phyloP scores from a whole-genome alignment of 2,113 vertebrate species.

The Hemiscyllium ocellatum region DNA sequence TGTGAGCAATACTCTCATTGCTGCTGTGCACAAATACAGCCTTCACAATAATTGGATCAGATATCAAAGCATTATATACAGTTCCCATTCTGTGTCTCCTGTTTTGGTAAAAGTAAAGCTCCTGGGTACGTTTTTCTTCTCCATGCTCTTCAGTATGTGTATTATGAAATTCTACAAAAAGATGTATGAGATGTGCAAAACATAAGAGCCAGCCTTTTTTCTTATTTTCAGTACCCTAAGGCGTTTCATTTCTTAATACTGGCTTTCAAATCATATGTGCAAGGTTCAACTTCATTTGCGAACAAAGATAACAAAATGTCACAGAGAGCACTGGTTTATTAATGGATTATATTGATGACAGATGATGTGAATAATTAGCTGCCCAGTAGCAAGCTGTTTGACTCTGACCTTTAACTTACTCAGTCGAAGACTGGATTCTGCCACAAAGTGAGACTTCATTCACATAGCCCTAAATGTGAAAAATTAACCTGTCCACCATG shows the following conservation, averaged over 20 bases:
- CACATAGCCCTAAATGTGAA: neutral
- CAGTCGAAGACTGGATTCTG: neutral
- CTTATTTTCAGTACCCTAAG: neutral
- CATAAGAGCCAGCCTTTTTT: conserved; percentile 11
- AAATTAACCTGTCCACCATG: neutral
- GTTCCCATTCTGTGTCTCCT: neutral
- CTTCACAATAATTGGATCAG: conserved; percentile 6
- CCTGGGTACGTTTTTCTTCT: conserved; percentile 11
- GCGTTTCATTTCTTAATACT: conserved; percentile 26
- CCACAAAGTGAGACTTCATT: neutral
- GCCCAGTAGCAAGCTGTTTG: conserved; percentile 22
- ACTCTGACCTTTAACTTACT: neutral
- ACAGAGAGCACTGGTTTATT: conserved; percentile 15
- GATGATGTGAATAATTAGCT: conserved; percentile 9
- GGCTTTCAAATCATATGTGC: neutral
- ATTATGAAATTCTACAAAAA: neutral
- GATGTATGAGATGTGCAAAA: neutral
- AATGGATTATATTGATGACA: neutral
- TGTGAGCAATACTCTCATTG: neutral
- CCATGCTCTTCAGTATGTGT: neutral
- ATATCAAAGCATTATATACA: neutral
- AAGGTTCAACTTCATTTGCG: neutral
- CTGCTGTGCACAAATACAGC: conserved; percentile 3
- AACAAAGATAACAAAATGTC: conserved; percentile 20
- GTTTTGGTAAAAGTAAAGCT: conserved; percentile 19